A percentile compares a stretch with the other conserved stretches of the same genome.
These are phyloP conservation scores for Bruchidius siliquastri DNA, from an alignment of 2,888 invertebrate genomes.

Conservation along the genomic window DNA sequence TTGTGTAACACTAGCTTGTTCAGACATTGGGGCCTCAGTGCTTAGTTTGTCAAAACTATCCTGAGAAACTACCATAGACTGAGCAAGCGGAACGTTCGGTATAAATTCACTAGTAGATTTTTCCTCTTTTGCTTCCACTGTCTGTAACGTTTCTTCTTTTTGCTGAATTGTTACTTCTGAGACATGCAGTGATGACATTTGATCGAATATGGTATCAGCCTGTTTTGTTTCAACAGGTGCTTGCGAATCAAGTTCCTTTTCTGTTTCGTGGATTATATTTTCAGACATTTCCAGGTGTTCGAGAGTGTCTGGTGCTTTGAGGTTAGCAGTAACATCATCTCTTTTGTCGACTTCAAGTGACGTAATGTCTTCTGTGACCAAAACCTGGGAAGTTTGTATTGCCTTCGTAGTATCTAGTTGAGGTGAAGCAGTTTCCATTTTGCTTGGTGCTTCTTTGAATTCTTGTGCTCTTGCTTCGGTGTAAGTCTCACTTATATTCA, in stretches of 20 bases:
- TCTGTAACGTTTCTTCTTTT: slow-evolving; percentile 29
- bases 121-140: slow-evolving; percentile 17
- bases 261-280: slow-evolving; percentile 48
- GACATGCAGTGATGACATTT: slow-evolving; percentile 45
- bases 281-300: slow-evolving; percentile 46
- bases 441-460: slow-evolving; percentile 43
- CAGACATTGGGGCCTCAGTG: slow-evolving; percentile 28
- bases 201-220: slow-evolving; percentile 44
- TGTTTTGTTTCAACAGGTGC: slow-evolving; percentile 37
- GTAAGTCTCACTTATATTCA: slow-evolving; percentile 47
- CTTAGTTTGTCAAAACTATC: slow-evolving; percentile 47
- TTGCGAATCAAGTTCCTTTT: slow-evolving; percentile 39
- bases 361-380: slow-evolving; percentile 30
- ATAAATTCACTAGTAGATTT: slow-evolving; percentile 26
- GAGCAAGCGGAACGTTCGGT: slow-evolving; percentile 31
- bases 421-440: slow-evolving; percentile 34
- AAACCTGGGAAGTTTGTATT: slow-evolving; percentile 38
- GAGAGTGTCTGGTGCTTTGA: slow-evolving; percentile 43
- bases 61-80: slow-evolving; percentile 39
- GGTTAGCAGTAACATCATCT: slow-evolving; percentile 29
- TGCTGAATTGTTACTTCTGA: slow-evolving; percentile 32
- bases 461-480: slow-evolving; percentile 50
- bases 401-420: slow-evolving; percentile 42
- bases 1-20: slow-evolving; percentile 30
- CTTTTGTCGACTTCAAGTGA: slow-evolving; percentile 12